Base-by-base conservation (phyloP, 2,797 vertebrate species). In the Hemibagrus guttatus region DNA sequence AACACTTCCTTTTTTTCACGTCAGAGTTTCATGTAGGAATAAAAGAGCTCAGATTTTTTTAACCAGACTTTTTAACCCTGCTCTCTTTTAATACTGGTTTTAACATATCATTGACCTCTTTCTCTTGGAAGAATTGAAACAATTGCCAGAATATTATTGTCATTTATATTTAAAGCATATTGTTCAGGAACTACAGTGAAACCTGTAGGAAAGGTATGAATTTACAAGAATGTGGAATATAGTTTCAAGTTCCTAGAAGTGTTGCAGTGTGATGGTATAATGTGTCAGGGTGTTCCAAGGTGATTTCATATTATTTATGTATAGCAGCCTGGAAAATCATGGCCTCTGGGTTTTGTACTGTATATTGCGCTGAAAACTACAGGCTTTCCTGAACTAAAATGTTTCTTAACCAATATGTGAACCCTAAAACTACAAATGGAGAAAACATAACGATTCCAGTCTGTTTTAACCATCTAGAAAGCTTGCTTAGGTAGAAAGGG, bases 191-290 rank as follows among this genome's bases (percentile, higher is more conserved):
- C 66, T 35, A 7, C 14, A 75, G 72, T 17, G 13, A 52, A 59
- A 21, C 11, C 21, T 59, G 11, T 23, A 59, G 19, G 2, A 26
- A 16, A 39, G 28, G 21, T 79, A 59, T 23, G 56, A 59, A 14
- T 4, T 39, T 78, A 56, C 3, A 76, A 76, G 76, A 79, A 35
- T 12, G 1, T 58, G 28, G 6, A 79, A 58, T 58, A 9, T 35
- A 79, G 54, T 35, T 56, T 79, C 28, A 21, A 46, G 42, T 59
- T 79, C 28, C 76, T 79, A 54, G 76, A 54, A 58, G 52, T 58
- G 52, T 58, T 78, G 75, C 56, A 79, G 1, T 59, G 31, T 39
- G 39, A 14, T 39, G 19, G 12, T 59, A 14, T 58, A 54, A 39
- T 59, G 19, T 59, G 11, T 39, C 28, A 35, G 28, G 28, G 39